Conservation (phyloP, 2,797 vertebrate genomes). For the Chloroceryle inda region DNA sequence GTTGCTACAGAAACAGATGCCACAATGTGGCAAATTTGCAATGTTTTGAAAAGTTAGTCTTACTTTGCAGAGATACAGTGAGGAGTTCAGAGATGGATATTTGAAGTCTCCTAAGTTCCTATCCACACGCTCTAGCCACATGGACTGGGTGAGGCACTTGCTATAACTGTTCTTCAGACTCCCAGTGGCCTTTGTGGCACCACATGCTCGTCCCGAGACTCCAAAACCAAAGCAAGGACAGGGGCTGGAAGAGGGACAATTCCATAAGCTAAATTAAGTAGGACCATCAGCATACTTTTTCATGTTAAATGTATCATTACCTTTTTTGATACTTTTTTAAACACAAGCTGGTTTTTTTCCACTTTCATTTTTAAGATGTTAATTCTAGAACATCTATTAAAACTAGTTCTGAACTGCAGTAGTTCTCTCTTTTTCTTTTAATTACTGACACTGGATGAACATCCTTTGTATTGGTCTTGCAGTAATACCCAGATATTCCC, state of each 20-base stretch:
- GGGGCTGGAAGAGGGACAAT: not conserved
- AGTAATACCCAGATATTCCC: not conserved
- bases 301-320: not conserved
- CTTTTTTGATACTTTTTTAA: not conserved
- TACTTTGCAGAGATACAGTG: not conserved
- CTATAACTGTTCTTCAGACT: not conserved
- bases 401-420: not conserved
- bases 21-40: not conserved
- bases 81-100: not conserved
- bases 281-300: not conserved
- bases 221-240: not conserved
- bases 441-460: not conserved
- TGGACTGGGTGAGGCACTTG: not conserved
- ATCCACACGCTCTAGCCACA: not conserved
- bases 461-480: not conserved
- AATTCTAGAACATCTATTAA: not conserved
- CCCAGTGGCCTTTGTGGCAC: not conserved
- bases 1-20: slow-evolving; percentile 27
- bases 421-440: not conserved
- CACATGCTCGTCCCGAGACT: not conserved
- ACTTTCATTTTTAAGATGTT: not conserved
- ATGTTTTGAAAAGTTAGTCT: not conserved
- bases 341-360: not conserved
- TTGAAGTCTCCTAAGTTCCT: not conserved
- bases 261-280: not conserved